Evolutionary conservation across 1,140 invertebrate genomes (phyloP).

Genomic region (Papilio polyxenes): DNA sequence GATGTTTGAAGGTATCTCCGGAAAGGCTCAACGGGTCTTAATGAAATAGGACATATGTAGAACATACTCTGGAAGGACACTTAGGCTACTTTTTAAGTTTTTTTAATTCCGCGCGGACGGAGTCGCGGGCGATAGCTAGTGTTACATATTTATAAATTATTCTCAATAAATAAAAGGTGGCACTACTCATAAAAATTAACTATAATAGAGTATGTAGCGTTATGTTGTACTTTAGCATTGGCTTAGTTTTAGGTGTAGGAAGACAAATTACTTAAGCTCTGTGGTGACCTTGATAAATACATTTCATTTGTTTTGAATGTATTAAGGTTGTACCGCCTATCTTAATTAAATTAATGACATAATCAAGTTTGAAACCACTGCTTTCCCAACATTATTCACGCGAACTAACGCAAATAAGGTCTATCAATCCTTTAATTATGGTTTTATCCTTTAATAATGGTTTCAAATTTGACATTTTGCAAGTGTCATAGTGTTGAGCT

Average conservation of each 20-base stretch:
- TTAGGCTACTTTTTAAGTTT: too few relatives aligned
- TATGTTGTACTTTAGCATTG: background rate
- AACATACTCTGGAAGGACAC: too few relatives aligned
- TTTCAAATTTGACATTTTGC: background rate
- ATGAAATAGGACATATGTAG: too few relatives aligned
- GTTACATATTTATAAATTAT: too few relatives aligned
- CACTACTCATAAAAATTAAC: too few relatives aligned
- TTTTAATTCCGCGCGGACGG: too few relatives aligned
- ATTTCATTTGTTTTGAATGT: background rate
- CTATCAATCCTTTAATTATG: background rate
- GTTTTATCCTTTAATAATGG: background rate
- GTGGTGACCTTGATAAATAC: background rate
- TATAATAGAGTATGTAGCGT: background rate
- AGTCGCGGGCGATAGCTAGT: too few relatives aligned
- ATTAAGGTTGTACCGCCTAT: background rate
- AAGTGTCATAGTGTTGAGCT: background rate
- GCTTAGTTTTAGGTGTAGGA: background rate
- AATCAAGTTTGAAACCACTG: constrained; percentile 9
- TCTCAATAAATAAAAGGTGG: too few relatives aligned
- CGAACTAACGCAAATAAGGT: background rate
- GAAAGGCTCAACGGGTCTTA: too few relatives aligned
- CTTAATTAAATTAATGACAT: constrained; percentile 7
- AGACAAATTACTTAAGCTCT: background rate
- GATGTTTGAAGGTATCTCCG: too few relatives aligned
- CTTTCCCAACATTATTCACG: background rate